Evolutionary conservation across 1,140 invertebrate species (phyloP), one percentile per base, ranked within the genome.

Genomic region (Phenacoccus solenopsis): DNA sequence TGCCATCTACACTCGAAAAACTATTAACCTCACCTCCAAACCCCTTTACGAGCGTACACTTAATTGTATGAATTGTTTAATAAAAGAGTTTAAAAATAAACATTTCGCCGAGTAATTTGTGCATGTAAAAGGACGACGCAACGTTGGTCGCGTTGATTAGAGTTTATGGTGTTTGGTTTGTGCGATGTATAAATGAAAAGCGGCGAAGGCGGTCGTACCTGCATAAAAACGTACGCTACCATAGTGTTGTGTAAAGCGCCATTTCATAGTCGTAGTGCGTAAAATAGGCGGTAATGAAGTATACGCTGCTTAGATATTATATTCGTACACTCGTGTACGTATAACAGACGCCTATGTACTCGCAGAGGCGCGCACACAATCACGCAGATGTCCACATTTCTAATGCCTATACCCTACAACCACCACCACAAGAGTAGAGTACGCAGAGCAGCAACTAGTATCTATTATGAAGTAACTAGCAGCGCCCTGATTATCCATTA

Each of bases 31-130:
- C 38, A 49, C 38, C 38, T 49, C 38, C 5, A 49, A 32, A 49
- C 13, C 38, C 38, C 38, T 49, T 49, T 49, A 49, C 38, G 38
- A n/a, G 38, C 38, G 38, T 9, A 49, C 20, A 49, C 38, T 49
- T 49, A 49, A 49, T 49, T 49, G 38, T 49, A 49, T 49, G 38
- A 49, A 49, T 49, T 49, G 38, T 49, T 49, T 49, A 49, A 49
- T 49, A 49, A 49, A 49, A 49, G 12, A 2, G 38, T 49, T 49
- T 49, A 49, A 49, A 49, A 49, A 49, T 49, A 49, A 49, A 49
- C 38, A 49, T 49, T 49, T 49, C 38, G 38, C 38, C 38, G 38
- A 49, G 38, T 49, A 49, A 49, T 49, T 49, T 49, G 38, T 49
- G 38, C 38, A 49, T 49, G 38, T 49, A 9, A 16, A 49, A 49